Base-by-base conservation (phyloP, 2,113 vertebrate species). In the Apodemus speciosus region DNA sequence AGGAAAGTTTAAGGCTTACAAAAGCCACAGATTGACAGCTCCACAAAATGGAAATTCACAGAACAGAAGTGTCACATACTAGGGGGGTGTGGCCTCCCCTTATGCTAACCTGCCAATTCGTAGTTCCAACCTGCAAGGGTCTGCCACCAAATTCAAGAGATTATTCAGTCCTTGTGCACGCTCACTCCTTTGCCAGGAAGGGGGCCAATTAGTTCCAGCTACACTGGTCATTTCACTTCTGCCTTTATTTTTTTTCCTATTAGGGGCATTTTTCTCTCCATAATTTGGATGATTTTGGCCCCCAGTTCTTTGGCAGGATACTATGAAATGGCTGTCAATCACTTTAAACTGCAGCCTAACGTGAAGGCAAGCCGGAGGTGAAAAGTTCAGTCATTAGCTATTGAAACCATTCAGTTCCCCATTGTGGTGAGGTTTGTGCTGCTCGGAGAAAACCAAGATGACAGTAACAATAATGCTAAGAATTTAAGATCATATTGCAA, bases 191-290 rank as follows among this genome's bases (percentile, higher is more conserved):
- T 97, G 97, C 97, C 96, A 97, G 92, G 96, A 96, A 97, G 80
- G 90, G 96, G 80, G 90, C 97, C 97, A 97, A 97, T 97, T 97
- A 97, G 95, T 97, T 97, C 96, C 94, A 97, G 96, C 96, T 94
- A 94, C 91, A 95, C 89, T 96, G 87, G 92, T 94, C 95, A 97
- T 96, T 96, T 97, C 96, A 97, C 60, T 85, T 96, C 95, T 96
- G 93, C 84, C 88, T 97, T 96, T 95, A 95, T 92, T 95, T 97
- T 94, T 96, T 76, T 95, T 94, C n/a, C 95, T 93, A 96, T 94
- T 95, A 94, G 94, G 92, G 60, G 72, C 81, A 96, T 97, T 97
- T 97, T 96, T 95, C 94, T 96, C 81, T 94, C 90, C 93, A 97
- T 95, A 92, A 97, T 95, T 90, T 96, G 81, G 91, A 95, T 96